phyloP scores from a whole-genome alignment of 2,888 invertebrate genomes.

The Glyphotaelius pellucidus region DNA sequence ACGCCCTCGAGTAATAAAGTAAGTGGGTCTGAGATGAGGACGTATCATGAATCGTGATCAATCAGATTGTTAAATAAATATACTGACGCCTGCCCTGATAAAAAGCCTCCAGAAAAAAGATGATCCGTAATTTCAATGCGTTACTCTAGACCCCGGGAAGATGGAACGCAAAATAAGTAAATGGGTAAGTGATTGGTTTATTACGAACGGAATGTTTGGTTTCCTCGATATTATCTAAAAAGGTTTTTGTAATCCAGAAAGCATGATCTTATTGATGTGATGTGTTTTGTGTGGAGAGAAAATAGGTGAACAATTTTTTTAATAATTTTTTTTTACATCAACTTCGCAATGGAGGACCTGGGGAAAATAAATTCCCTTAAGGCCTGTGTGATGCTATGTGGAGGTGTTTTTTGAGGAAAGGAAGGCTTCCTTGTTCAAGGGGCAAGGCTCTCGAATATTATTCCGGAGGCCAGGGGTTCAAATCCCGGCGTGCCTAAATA shows the following conservation, averaged over 20 bases:
- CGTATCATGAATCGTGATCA: not conserved
- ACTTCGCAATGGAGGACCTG: too few relatives aligned
- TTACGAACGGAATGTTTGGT: not conserved
- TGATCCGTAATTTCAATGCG: not conserved
- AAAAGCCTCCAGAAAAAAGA: not conserved
- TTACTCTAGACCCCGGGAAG: not conserved
- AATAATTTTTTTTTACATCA: too few relatives aligned
- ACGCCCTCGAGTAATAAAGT: not conserved
- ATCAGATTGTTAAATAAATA: not conserved
- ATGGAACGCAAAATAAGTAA: not conserved
- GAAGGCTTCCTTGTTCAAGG: too few relatives aligned
- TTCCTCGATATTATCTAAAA: not conserved
- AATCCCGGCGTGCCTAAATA: too few relatives aligned
- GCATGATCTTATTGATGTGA: not conserved
- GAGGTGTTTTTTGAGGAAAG: too few relatives aligned
- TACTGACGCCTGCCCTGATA: not conserved
- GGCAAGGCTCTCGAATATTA: too few relatives aligned
- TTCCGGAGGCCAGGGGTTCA: too few relatives aligned
- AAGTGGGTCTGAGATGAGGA: not conserved
- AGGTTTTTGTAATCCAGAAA: not conserved
- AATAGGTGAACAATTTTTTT: too few relatives aligned
- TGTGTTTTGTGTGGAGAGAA: not conserved
- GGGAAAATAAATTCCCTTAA: too few relatives aligned
- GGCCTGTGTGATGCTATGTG: too few relatives aligned
- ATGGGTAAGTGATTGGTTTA: not conserved